These are phyloP conservation scores for Didymodactylos carnosus DNA, from an alignment of 2,888 invertebrate genomes.

Conservation along the genomic window DNA sequence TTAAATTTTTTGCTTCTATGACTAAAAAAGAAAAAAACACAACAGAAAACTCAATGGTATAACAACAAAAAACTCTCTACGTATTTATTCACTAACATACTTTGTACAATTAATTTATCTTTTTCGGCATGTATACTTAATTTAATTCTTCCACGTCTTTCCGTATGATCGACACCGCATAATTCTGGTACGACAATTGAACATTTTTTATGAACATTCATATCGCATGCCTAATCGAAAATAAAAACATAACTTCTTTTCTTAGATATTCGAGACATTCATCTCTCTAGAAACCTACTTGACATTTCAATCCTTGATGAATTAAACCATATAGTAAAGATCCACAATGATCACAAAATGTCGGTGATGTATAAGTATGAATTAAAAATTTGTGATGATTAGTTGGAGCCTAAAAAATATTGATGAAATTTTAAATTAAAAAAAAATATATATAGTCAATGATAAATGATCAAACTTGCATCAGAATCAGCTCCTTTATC, in stretches of 20 bases:
- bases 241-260: neutral
- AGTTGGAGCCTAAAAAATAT: neutral
- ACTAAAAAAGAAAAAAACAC: constrained; percentile 45
- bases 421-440: neutral
- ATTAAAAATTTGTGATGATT: constrained; percentile 80
- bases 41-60: constrained; percentile 4
- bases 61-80: neutral
- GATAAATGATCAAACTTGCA: constrained; percentile 45
- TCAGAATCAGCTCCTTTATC: constrained; percentile 98
- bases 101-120: constrained; percentile 21
- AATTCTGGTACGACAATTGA: constrained; percentile 92
- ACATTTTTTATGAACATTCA: constrained; percentile 98
- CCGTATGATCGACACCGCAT: constrained; percentile 98
- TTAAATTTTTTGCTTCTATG: constrained; percentile 79
- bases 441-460: neutral
- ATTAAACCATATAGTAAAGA: constrained; percentile 91
- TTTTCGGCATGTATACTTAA: constrained; percentile 39
- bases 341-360: constrained; percentile 99
- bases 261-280: neutral
- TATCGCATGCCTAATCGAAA: constrained; percentile 67
- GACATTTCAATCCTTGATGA: constrained; percentile 90
- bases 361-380: constrained; percentile 85
- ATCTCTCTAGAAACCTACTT: constrained; percentile 23
- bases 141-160: constrained; percentile 77
- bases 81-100: constrained; percentile 17